Evolutionary conservation across 2,113 vertebrate genomes (phyloP).

Genomic region (Aegithalos caudatus): DNA sequence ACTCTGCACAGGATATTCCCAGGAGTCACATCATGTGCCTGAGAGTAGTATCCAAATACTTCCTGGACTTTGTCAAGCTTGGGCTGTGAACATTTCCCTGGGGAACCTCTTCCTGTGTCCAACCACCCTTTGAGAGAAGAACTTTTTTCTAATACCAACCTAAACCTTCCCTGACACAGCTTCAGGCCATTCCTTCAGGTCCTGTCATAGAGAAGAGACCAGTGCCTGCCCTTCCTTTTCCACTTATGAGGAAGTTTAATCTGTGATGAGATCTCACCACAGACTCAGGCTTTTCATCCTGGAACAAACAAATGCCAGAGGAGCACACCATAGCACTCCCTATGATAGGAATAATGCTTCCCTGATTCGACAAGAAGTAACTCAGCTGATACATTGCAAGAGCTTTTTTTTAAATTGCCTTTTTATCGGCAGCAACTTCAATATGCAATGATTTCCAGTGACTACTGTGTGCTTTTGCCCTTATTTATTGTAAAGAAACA

Average conservation of each 20-base stretch:
- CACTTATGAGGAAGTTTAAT: background rate
- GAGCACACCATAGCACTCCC: background rate
- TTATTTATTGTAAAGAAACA: background rate
- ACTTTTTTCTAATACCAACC: background rate
- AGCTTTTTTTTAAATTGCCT: background rate
- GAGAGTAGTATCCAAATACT: background rate
- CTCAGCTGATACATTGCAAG: background rate
- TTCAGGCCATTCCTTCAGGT: background rate
- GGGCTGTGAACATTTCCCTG: background rate
- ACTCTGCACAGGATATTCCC: background rate
- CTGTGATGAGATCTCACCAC: background rate
- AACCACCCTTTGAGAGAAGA: background rate
- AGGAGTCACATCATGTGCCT: background rate
- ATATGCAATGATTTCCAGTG: background rate
- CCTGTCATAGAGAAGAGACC: background rate
- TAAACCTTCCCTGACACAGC: background rate
- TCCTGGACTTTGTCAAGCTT: background rate
- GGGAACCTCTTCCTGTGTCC: background rate
- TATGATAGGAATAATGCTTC: background rate
- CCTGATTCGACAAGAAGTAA: background rate
- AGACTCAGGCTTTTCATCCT: background rate
- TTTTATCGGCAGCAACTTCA: background rate
- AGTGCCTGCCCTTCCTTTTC: background rate
- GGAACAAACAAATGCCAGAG: background rate
- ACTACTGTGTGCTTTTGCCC: background rate